Conservation (phyloP, 2,888 invertebrate species). For the Amorpha juglandis region DNA sequence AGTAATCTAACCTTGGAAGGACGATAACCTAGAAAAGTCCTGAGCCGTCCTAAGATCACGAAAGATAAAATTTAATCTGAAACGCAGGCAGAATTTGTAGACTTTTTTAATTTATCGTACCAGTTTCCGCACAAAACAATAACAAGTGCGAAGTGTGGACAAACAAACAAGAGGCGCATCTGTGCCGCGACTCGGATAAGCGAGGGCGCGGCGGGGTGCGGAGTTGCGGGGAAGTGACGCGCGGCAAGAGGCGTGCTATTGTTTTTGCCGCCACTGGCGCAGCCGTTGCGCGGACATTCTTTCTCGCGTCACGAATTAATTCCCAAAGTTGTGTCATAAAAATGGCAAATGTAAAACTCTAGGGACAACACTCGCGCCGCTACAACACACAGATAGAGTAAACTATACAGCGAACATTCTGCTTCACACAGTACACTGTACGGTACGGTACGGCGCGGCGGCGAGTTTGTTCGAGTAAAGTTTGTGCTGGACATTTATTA, state of each 20-base stretch:
- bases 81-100: not conserved
- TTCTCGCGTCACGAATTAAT: conserved; percentile 28
- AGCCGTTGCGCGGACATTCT: conserved; percentile 19
- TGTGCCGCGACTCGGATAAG: not conserved
- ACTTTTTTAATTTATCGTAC: not conserved
- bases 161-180: conserved; percentile 23
- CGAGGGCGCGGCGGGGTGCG: not conserved
- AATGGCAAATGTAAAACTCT: conserved; percentile 17
- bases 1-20: not conserved
- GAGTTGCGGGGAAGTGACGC: not conserved
- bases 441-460: not conserved
- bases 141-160: conserved; percentile 23
- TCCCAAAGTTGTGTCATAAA: conserved; percentile 26
- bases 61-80: not conserved
- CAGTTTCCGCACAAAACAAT: conserved; percentile 18
- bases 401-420: not conserved
- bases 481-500: conserved; percentile 21
- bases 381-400: not conserved
- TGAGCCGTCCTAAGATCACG: not conserved
- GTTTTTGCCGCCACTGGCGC: conserved; percentile 7
- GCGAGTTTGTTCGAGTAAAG: conserved; percentile 9
- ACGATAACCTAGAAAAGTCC: not conserved
- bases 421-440: not conserved
- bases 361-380: conserved; percentile 8
- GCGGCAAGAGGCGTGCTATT: not conserved